phyloP scores from a whole-genome alignment of 2,113 vertebrate genomes.

The Hippocampus comes region DNA sequence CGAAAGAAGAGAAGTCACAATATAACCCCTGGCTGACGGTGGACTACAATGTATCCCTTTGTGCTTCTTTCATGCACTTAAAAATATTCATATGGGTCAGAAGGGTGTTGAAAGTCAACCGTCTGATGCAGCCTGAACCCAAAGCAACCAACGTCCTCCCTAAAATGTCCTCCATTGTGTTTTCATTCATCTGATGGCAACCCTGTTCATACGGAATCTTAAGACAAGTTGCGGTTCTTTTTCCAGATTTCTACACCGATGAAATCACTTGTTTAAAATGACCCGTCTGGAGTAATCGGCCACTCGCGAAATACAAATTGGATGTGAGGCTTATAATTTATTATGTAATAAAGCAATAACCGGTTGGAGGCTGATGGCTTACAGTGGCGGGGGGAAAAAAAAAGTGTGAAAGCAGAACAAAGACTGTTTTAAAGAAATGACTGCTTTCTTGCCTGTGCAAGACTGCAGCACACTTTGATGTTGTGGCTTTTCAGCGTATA shows the following conservation, averaged over 20 bases:
- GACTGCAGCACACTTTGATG: slow-evolving; percentile 54
- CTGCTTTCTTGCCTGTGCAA: slow-evolving; percentile 45
- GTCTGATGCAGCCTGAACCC: slow-evolving; percentile 48
- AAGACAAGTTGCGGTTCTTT: slow-evolving; percentile 14
- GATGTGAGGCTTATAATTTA: background rate
- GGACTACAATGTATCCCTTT: background rate
- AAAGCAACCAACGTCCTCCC: slow-evolving; percentile 44
- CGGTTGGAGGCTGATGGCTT: slow-evolving; percentile 11
- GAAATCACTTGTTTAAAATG: slow-evolving; percentile 67
- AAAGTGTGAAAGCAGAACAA: slow-evolving; percentile 42
- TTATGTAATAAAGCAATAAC: slow-evolving; percentile 18
- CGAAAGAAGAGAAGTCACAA: background rate
- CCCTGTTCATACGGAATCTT: slow-evolving; percentile 44
- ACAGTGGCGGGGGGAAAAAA: slow-evolving; percentile 29
- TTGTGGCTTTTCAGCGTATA: slow-evolving; percentile 62
- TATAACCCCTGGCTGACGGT: background rate
- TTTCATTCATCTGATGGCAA: slow-evolving; percentile 52
- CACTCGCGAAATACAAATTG: background rate
- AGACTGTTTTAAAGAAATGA: slow-evolving; percentile 18
- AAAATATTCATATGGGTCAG: slow-evolving; percentile 36
- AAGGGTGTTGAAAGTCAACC: slow-evolving; percentile 44
- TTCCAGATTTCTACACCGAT: slow-evolving; percentile 48
- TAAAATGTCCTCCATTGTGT: slow-evolving; percentile 53
- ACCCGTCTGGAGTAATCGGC: background rate
- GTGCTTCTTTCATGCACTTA: slow-evolving; percentile 6